Conservation (phyloP, 2,113 vertebrate genomes). For the Phocoena sinus region DNA sequence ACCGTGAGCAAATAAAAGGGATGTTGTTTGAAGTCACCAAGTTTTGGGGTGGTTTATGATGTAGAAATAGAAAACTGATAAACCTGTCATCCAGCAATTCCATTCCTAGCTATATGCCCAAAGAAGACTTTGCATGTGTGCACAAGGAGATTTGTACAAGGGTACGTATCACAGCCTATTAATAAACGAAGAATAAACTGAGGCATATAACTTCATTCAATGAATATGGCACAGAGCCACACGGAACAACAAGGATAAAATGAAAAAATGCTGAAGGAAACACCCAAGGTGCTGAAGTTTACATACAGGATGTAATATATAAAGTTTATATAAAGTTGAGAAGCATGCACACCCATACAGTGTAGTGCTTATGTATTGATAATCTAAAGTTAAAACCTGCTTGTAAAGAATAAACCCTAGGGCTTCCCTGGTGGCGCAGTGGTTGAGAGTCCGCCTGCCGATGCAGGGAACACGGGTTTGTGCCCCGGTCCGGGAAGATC, state of each 20-base stretch:
- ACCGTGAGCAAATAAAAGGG: background rate
- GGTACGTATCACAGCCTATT: background rate
- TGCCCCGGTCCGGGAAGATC: too few species aligned
- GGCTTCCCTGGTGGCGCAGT: too few species aligned
- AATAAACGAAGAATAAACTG: background rate
- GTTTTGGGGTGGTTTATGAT: slow-evolving; percentile 7
- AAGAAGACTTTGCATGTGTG: background rate
- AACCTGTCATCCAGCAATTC: background rate
- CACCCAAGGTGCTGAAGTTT: background rate
- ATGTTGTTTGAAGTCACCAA: background rate
- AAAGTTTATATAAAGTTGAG: background rate
- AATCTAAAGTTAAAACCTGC: background rate
- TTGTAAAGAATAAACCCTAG: background rate
- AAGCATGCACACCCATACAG: background rate
- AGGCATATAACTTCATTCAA: background rate
- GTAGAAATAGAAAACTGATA: background rate
- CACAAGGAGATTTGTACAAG: background rate
- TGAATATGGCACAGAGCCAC: background rate
- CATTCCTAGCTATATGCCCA: background rate
- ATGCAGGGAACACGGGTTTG: too few species aligned
- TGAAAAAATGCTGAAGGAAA: background rate
- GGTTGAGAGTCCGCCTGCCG: too few species aligned
- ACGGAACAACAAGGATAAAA: background rate
- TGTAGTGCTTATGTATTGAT: background rate
- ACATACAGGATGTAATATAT: background rate